phyloP scores from a whole-genome alignment of 37 sponge, comb jelly and placozoan species.

The Diacarnus erythraeanus region DNA sequence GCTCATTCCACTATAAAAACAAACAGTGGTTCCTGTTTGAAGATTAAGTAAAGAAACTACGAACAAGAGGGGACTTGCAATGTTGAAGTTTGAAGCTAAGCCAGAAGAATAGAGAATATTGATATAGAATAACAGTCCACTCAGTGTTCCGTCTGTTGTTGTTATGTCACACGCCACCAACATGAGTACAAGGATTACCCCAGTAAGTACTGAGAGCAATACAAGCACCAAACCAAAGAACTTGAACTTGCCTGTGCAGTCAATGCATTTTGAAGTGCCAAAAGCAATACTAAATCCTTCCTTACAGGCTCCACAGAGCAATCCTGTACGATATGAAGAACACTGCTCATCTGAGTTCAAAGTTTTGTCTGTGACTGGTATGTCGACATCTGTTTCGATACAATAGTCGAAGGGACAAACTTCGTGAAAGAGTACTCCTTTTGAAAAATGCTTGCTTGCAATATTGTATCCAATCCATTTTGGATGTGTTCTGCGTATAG shows the following conservation, averaged over 20 bases:
- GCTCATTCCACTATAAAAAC: conserved; percentile 55
- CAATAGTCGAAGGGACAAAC: conserved; percentile 25
- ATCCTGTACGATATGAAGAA: conserved; percentile 13
- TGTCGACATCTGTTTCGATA: not conserved
- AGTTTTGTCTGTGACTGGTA: not conserved
- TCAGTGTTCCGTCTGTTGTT: conserved; percentile 31
- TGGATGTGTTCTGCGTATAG: not conserved
- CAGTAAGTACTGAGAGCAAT: conserved; percentile 16
- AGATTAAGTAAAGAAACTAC: conserved; percentile 46
- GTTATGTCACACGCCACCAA: conserved; percentile 40
- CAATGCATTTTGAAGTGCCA: not conserved
- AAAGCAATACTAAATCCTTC: conserved; percentile 25
- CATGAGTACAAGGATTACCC: conserved; percentile 31
- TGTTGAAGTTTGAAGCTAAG: not conserved
- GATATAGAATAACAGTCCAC: conserved; percentile 51
- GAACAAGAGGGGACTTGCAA: not conserved
- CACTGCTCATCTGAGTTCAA: conserved; percentile 15
- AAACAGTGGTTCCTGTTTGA: conserved; percentile 6
- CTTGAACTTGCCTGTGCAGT: conserved; percentile 25
- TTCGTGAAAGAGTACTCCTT: not conserved
- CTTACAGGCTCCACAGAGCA: conserved; percentile 48
- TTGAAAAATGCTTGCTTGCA: no score
- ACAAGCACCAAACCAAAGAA: conserved; percentile 7
- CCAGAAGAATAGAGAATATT: conserved; percentile 20
- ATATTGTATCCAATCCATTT: not conserved